Base-by-base conservation (phyloP, 1,140 invertebrate species). In the Lasioglossum baleicum region DNA sequence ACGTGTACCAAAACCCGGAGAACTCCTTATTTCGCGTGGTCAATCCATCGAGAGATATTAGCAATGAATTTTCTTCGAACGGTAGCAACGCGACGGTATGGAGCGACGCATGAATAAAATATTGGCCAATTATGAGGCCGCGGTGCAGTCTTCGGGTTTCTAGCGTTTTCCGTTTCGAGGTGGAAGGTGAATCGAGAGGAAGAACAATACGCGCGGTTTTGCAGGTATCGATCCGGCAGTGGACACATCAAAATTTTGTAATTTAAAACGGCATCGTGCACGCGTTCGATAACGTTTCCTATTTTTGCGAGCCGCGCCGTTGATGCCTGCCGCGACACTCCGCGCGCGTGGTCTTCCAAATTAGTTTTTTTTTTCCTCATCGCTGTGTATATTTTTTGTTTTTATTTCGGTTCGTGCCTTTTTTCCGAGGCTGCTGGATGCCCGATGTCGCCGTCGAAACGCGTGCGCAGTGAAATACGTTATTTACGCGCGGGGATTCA, bases 401-500 rank as follows among this genome's bases (percentile, higher is more conserved):
- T 1, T 8, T 48, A 10, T 48, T 48, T 48, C 11, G 10, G 44
- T 10, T 48, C 13, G 6, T 58, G 7, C n/a, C 35, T 17, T 35
- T 53, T 53, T 53, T 53, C 2, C 44, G 10, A 48, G 44, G 63
- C 20, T n/a, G 31, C 22, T 26, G 48, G 64, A 75, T 42, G 48
- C n/a, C 7, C 64, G 35, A 42, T 67, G 64, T 44, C 48, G 44
- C 48, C n/a, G 42, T 26, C 10, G 42, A 26, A 40, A 58, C 75
- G 15, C 56, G 20, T 26, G 31, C 22, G 40, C 53, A 40, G 65
- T 69, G 17, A 76, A 76, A 69, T 69, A 31, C 56, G 75, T 76
- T 76, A 76, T 76, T 69, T 61, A 69, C 75, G 75, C 58, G 40
- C 48, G 53, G 53, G 53, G 51, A 69, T 69, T 48, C 60, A 69